Evolutionary conservation across 2,113 vertebrate genomes (phyloP).

Genomic region (Gymnogyps californianus): DNA sequence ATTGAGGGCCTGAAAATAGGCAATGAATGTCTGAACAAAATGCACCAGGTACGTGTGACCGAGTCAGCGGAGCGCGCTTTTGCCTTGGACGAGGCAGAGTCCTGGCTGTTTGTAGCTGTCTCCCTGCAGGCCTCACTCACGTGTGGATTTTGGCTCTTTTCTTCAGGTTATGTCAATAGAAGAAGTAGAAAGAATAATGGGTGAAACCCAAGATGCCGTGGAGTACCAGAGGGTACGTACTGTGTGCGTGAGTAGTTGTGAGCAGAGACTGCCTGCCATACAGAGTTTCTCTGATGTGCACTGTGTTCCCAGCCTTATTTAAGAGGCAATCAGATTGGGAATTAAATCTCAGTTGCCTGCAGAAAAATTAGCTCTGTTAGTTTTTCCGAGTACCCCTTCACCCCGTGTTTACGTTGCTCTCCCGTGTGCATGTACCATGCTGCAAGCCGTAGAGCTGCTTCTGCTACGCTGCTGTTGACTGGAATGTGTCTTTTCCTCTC

Average conservation of each 20-base stretch:
- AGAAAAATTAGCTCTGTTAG: not conserved
- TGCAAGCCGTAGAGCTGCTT: not conserved
- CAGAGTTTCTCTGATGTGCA: fast-evolving
- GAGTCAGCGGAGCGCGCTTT: fast-evolving
- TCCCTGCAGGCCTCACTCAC: not conserved
- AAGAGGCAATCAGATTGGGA: fast-evolving
- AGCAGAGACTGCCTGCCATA: fast-evolving
- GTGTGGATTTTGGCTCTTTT: not conserved
- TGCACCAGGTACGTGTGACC: conserved; percentile 87
- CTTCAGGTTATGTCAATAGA: conserved; percentile 91
- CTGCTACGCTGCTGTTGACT: not conserved
- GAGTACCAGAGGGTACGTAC: conserved; percentile 89
- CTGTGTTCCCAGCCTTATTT: fast-evolving
- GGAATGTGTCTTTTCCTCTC: not conserved
- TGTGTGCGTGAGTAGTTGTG: fast-evolving
- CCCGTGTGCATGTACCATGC: fast-evolving
- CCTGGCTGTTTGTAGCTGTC: not conserved
- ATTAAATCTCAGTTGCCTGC: not conserved
- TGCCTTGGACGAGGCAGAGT: not conserved
- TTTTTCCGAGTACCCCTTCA: not conserved
- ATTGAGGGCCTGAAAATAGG: conserved; percentile 90
- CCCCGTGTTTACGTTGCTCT: fast-evolving
- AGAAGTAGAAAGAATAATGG: conserved; percentile 94
- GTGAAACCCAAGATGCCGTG: conserved; percentile 92
- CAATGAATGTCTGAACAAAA: conserved; percentile 94